These are phyloP conservation scores for Rhinoptilus africanus DNA, from an alignment of 2,113 vertebrate genomes.

Conservation along the genomic window DNA sequence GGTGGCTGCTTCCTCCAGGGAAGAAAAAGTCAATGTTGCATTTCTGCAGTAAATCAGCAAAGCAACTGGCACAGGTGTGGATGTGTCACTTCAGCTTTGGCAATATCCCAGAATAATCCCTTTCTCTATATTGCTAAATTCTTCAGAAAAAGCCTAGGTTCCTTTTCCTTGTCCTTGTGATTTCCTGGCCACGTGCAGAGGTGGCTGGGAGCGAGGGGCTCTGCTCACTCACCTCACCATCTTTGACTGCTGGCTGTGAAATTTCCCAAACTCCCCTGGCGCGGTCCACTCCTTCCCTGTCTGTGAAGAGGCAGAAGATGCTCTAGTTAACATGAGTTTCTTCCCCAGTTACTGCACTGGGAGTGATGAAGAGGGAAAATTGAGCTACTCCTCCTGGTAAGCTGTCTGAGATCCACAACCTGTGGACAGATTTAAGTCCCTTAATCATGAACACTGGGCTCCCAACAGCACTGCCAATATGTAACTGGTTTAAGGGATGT, in stretches of 20 bases:
- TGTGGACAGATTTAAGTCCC: neutral
- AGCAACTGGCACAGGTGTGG: neutral
- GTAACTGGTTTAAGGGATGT: neutral
- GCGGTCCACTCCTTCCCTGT: conserved; percentile 90
- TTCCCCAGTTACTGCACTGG: neutral
- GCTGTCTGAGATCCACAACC: neutral
- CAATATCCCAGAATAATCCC: neutral
- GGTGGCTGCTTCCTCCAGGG: neutral
- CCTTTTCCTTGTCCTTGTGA: neutral
- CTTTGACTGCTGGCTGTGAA: conserved; percentile 85
- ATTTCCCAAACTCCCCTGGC: conserved; percentile 93
- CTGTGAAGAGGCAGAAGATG: conserved; percentile 64
- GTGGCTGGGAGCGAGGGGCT: neutral
- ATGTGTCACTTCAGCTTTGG: neutral
- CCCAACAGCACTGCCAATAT: neutral
- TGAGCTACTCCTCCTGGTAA: neutral
- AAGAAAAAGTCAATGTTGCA: neutral
- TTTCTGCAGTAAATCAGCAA: neutral
- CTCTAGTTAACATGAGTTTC: neutral
- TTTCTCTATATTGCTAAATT: neutral
- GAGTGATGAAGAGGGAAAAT: neutral
- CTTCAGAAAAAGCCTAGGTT: neutral
- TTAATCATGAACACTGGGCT: neutral
- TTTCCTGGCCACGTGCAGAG: neutral
- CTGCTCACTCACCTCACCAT: conserved; percentile 80